Percentiles rank a stretch among this genome's conserved stretches.
Conservation (phyloP, 1,140 invertebrate species). For the Drosophila seguyi region DNA sequence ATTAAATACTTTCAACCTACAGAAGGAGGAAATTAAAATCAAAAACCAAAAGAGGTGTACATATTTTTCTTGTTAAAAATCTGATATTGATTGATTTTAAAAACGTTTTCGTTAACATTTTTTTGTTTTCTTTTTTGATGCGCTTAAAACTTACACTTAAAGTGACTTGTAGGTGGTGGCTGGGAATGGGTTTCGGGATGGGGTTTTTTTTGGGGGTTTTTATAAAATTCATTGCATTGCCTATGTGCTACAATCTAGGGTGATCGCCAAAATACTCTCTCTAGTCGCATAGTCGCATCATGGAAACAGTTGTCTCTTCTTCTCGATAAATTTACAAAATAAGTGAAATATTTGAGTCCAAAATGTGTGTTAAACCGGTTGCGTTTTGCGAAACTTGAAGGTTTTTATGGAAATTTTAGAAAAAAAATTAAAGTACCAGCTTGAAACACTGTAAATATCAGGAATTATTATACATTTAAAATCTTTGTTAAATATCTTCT, state of each 20-base stretch:
- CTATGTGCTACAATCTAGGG: slow-evolving; percentile 27
- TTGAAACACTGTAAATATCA: background rate
- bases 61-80: slow-evolving; percentile 6
- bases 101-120: slow-evolving; percentile 12
- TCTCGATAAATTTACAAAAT: slow-evolving; percentile 31
- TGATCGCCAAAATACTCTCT: slow-evolving; percentile 17
- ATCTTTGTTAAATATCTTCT: background rate
- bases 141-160: slow-evolving; percentile 79
- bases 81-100: slow-evolving; percentile 21
- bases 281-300: background rate
- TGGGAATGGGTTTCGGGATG: slow-evolving; percentile 15
- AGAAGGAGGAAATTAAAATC: slow-evolving; percentile 11
- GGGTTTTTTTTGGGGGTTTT: slow-evolving; percentile 9
- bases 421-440: background rate
- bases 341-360: slow-evolving; percentile 6
- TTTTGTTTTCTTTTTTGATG: slow-evolving; percentile 1
- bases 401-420: no score
- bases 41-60: slow-evolving; percentile 7
- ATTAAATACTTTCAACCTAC: slow-evolving; percentile 21
- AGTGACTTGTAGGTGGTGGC: slow-evolving; percentile 46
- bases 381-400: slow-evolving; percentile 2
- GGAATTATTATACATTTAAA: background rate
- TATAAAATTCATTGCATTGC: slow-evolving; percentile 68
- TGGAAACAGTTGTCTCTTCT: slow-evolving; percentile 22
- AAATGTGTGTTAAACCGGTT: slow-evolving; percentile 1